Percentiles rank a stretch among this genome's conserved stretches.
These are phyloP conservation scores for Cetonia aurata DNA, from an alignment of 2,888 invertebrate genomes.

Conservation along the genomic window DNA sequence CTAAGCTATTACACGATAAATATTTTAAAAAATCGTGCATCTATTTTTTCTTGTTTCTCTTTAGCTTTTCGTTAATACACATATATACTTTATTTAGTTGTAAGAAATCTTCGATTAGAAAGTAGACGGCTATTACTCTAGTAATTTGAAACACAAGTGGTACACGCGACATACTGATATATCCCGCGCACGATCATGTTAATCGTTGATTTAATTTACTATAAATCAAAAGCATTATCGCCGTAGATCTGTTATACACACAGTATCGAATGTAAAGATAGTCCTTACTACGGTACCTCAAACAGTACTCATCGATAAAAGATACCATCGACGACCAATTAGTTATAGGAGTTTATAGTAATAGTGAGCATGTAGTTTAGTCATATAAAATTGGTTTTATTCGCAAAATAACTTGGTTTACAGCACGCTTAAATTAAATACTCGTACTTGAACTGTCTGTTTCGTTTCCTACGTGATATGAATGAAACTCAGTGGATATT, in stretches of 20 bases:
- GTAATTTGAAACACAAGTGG: slow-evolving; percentile 30
- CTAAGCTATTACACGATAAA: slow-evolving; percentile 16
- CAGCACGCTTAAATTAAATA: too few species aligned
- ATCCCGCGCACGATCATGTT: slow-evolving; percentile 21
- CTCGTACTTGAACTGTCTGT: too few species aligned
- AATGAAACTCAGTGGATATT: too few species aligned
- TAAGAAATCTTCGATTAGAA: slow-evolving; percentile 28
- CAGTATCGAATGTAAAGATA: slow-evolving; percentile 33
- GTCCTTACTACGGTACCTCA: slow-evolving; percentile 36
- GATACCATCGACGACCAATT: slow-evolving; percentile 40
- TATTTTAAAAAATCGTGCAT: slow-evolving; percentile 24
- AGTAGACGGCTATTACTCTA: slow-evolving; percentile 25
- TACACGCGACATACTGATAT: slow-evolving; percentile 36
- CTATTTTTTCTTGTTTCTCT: neutral
- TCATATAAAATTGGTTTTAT: too few species aligned
- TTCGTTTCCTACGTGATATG: too few species aligned
- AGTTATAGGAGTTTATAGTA: slow-evolving; percentile 38
- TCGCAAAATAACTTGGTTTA: too few species aligned
- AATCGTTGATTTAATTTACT: slow-evolving; percentile 40
- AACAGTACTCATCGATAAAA: slow-evolving; percentile 44
- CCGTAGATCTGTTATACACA: slow-evolving; percentile 35
- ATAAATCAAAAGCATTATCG: slow-evolving; percentile 45
- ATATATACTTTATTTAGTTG: neutral
- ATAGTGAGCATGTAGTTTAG: too few species aligned
- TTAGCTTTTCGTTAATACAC: neutral